Conservation (phyloP, 2,113 vertebrate genomes). For the Pholis gunnellus region DNA sequence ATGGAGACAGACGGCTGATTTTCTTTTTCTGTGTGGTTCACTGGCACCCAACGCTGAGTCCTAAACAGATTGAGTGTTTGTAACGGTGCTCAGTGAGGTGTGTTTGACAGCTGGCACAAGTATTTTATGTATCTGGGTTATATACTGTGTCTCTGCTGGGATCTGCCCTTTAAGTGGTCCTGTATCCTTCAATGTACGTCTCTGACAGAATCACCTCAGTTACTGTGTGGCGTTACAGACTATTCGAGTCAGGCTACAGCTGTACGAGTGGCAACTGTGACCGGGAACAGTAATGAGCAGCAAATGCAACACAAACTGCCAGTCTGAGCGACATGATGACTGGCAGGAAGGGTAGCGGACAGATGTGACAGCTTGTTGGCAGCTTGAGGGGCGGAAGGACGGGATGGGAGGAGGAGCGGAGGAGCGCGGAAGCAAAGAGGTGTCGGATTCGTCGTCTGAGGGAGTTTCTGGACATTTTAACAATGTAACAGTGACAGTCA, state of each 20-base stretch:
- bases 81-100: neutral
- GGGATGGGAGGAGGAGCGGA: conserved; percentile 31
- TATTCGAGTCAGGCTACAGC: neutral
- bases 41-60: neutral
- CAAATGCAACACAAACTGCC: neutral
- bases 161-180: conserved; percentile 12
- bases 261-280: conserved; percentile 11
- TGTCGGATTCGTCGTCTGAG: conserved; percentile 8
- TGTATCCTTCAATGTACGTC: neutral
- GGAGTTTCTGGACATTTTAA: no score
- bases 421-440: conserved; percentile 14
- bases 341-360: conserved; percentile 6
- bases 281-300: conserved; percentile 9
- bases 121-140: neutral
- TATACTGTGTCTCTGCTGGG: neutral
- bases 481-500: no score
- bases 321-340: conserved; percentile 12
- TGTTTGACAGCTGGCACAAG: conserved; percentile 7
- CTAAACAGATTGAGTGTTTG: neutral
- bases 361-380: conserved; percentile 40
- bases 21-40: neutral
- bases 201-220: neutral
- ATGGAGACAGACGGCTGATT: neutral
- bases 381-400: conserved; percentile 22
- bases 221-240: neutral